Evolutionary conservation across 2,113 vertebrate species (phyloP).

Genomic region (Trinectes maculatus): DNA sequence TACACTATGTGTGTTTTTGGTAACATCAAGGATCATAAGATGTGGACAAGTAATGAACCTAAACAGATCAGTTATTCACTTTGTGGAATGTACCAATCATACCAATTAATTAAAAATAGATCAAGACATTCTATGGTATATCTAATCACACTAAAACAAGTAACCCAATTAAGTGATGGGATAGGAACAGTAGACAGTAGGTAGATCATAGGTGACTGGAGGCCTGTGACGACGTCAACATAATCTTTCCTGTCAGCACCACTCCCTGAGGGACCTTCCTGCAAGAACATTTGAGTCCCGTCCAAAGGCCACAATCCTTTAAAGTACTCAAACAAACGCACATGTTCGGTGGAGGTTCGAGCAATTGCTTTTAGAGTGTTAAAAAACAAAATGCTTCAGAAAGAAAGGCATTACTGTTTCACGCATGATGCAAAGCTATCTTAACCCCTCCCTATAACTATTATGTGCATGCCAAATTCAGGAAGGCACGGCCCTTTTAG

Average conservation of each 20-base stretch:
- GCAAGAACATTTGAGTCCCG: background rate
- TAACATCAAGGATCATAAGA: no score
- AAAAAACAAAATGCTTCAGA: background rate
- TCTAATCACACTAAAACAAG: constrained; percentile 5
- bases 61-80: background rate
- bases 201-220: constrained; percentile 14
- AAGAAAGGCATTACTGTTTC: constrained; percentile 7
- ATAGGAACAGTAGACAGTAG: constrained; percentile 5
- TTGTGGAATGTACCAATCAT: constrained; percentile 4
- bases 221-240: constrained; percentile 15
- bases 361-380: background rate
- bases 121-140: background rate
- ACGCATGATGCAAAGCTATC: constrained; percentile 4
- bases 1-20: no score
- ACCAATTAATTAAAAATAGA: no score
- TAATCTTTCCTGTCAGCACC: constrained; percentile 18
- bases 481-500: background rate
- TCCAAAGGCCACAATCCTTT: constrained; percentile 30
- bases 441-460: background rate
- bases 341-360: background rate
- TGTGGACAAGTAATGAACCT: background rate
- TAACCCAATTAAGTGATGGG: background rate
- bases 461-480: constrained; percentile 10
- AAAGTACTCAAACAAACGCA: constrained; percentile 11
- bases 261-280: constrained; percentile 29